Evolutionary conservation across 2,797 vertebrate species (phyloP).

Genomic region (Hipposideros larvatus): DNA sequence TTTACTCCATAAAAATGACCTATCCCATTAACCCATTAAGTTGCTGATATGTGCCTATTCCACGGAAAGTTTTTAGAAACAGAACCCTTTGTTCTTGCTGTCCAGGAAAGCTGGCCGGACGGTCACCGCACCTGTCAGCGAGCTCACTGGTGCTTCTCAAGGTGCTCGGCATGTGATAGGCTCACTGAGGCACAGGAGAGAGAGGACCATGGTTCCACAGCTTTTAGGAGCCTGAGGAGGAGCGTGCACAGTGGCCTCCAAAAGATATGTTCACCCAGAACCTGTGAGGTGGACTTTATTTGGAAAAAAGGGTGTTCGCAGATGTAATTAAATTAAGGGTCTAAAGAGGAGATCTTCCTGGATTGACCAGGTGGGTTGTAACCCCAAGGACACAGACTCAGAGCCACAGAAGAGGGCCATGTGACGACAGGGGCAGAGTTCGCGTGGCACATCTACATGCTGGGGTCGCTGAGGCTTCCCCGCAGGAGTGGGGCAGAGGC

Average conservation of each 20-base stretch:
- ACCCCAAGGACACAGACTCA: neutral
- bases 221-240: neutral
- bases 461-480: accelerated
- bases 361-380: neutral
- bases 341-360: neutral
- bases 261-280: neutral
- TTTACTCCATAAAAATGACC: neutral
- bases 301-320: neutral
- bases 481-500: neutral
- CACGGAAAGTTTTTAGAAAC: no score
- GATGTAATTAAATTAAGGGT: neutral
- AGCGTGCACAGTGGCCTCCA: neutral
- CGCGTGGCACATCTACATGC: accelerated
- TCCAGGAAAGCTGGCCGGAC: accelerated
- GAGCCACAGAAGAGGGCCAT: accelerated
- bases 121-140: accelerated
- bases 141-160: no score
- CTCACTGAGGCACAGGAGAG: accelerated
- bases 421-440: neutral
- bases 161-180: neutral
- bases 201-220: accelerated
- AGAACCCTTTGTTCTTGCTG: no score
- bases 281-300: accelerated
- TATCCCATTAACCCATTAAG: neutral
- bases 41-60: neutral